Base-by-base conservation (phyloP, 53 echinoderm and acorn worm species). In the Apostichopus leukothele region DNA sequence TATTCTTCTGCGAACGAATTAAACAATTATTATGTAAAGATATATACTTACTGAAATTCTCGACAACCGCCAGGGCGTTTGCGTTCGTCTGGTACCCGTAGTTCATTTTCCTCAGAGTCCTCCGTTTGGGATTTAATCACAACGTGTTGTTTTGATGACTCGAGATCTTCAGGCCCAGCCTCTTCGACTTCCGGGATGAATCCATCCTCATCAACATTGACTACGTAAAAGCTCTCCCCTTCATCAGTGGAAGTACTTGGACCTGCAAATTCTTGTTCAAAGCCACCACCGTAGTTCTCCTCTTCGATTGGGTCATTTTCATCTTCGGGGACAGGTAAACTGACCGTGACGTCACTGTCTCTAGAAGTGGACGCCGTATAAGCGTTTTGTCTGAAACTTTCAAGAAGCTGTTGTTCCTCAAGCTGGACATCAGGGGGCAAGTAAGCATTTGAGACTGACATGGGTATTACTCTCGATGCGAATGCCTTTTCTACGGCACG, bases 41-140 rank as follows among this genome's bases (percentile, higher is more conserved):
- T 39, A 75, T 76, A 76, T 76, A 76, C 77, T 76, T 76, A 76
- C 77, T 76, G 77, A 52, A 76, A 76, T 51, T 76, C 77, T 52
- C 77, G 39, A 50, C 77, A 51, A 52, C 13, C 16, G 10, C 50
- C 14, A 19, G 16, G 14, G 74, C 74, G 74, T 74, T 7, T 19
- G 0, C 74, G 74, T 25, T 74, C 68, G 68, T 13, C n/a, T 67
- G 68, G 57, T 9, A 57, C 57, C 57, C 8, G 10, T 8, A 9
- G 57, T 10, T 57, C 57, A 0, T 57, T 57, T 57, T 57, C 57
- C 57, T 57, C 57, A 57, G 57, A 9, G 8, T 57, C 10, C 10
- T 57, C 8, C 0, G 7, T 10, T 10, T 57, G 57, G 0, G 57
- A 10, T 57, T 10, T 10, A 57, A 57, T 57, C 57, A 57, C 10